These are phyloP conservation scores for Scleropages formosus DNA, from an alignment of 2,797 vertebrate species.

Conservation along the genomic window DNA sequence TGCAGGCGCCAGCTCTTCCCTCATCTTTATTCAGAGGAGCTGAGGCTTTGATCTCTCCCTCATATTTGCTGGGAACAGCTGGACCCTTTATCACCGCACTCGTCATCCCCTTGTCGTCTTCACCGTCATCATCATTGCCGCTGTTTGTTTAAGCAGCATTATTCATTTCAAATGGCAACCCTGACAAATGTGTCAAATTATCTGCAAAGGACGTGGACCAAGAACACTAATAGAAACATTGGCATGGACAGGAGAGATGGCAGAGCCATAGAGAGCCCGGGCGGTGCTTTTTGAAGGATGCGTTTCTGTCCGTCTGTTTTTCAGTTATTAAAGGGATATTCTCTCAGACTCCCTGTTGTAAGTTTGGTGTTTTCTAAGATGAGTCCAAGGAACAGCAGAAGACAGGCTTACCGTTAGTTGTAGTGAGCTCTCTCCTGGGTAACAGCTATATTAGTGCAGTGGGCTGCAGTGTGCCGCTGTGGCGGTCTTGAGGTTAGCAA, in stretches of 20 bases:
- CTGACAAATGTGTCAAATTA: neutral
- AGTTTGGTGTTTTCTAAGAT: neutral
- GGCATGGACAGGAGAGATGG: neutral
- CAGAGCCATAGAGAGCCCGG: neutral
- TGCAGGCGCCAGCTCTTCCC: neutral
- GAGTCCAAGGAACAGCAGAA: neutral
- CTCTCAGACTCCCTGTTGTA: neutral
- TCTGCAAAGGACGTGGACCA: neutral
- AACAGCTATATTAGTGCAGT: too few relatives aligned
- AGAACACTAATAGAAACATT: neutral
- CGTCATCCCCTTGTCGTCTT: constrained; percentile 18
- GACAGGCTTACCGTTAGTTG: neutral
- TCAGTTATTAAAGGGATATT: neutral
- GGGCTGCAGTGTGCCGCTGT: too few relatives aligned
- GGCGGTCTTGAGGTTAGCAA: constrained; percentile 11
- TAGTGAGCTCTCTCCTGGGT: neutral
- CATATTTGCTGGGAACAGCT: constrained; percentile 2
- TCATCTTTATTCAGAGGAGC: constrained; percentile 36
- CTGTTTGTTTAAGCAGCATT: neutral
- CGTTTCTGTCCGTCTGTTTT: neutral
- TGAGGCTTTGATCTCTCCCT: constrained; percentile 42
- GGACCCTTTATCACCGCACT: neutral
- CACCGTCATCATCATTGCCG: neutral
- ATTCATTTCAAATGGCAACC: neutral
- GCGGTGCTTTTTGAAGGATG: neutral